These are phyloP conservation scores for Hycleus cichorii DNA, from an alignment of 1,140 invertebrate species.

Conservation along the genomic window DNA sequence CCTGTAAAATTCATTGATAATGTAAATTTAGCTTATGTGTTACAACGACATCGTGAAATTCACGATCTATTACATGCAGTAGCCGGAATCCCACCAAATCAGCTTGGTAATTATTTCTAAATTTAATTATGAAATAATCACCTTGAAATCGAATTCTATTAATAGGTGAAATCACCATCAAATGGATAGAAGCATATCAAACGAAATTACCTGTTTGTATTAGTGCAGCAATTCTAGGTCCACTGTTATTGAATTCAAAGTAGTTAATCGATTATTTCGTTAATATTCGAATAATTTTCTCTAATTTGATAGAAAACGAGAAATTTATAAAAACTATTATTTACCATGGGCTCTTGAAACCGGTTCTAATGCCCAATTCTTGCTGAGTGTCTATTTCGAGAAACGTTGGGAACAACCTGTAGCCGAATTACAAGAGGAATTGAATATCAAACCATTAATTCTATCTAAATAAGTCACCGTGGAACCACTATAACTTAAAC, in stretches of 20 bases:
- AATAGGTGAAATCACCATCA: constrained; percentile 79
- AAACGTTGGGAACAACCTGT: constrained; percentile 88
- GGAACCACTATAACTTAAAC: too few relatives aligned
- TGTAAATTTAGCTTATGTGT: constrained; percentile 86
- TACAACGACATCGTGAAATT: constrained; percentile 93
- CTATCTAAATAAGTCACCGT: not conserved
- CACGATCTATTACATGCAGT: constrained; percentile 93
- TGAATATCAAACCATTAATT: constrained; percentile 52
- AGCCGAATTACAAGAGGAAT: constrained; percentile 68
- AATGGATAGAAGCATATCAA: constrained; percentile 95
- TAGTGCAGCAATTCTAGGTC: constrained; percentile 78
- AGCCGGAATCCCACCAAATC: constrained; percentile 90
- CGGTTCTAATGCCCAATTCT: constrained; percentile 65
- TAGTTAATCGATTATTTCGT: constrained; percentile 38
- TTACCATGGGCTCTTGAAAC: constrained; percentile 84
- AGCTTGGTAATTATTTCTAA: constrained; percentile 62
- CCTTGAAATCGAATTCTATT: constrained; percentile 11
- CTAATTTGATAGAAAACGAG: constrained; percentile 58
- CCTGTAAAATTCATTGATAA: constrained; percentile 89
- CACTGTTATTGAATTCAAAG: constrained; percentile 72
- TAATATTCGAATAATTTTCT: not conserved
- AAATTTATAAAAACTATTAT: constrained; percentile 69
- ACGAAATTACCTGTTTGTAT: constrained; percentile 86
- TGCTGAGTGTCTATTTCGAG: constrained; percentile 86
- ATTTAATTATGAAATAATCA: too few relatives aligned